These are phyloP conservation scores for Lepeophtheirus nordmannii DNA, from an alignment of 2,888 invertebrate species.

Conservation along the genomic window DNA sequence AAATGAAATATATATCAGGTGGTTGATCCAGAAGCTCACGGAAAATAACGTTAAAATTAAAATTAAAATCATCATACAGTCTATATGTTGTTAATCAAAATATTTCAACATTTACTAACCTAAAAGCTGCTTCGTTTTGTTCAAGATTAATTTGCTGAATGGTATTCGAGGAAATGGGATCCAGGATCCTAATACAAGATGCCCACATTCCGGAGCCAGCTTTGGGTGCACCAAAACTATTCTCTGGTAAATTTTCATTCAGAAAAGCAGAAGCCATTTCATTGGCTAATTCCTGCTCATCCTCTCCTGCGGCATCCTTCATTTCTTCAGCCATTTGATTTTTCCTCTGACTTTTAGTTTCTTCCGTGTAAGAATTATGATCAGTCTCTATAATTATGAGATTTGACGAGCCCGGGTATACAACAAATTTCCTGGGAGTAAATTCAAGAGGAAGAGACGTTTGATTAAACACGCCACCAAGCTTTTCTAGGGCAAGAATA, in stretches of 20 bases:
- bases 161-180: constrained; percentile 64
- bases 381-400: constrained; percentile 88
- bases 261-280: constrained; percentile 96
- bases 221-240: constrained; percentile 84
- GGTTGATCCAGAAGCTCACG: not conserved
- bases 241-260: constrained; percentile 83
- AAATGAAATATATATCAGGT: not conserved
- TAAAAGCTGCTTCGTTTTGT: constrained; percentile 22
- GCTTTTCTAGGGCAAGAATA: constrained; percentile 90
- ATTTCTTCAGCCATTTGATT: constrained; percentile 62
- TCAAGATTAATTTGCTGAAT: constrained; percentile 41
- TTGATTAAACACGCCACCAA: constrained; percentile 97
- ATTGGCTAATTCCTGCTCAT: constrained; percentile 83
- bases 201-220: constrained; percentile 92
- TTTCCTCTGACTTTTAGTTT: constrained; percentile 77
- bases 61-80: not conserved
- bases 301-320: constrained; percentile 89
- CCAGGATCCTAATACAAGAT: constrained; percentile 67
- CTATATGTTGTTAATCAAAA: not conserved
- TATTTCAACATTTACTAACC: not conserved
- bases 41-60: not conserved
- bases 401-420: constrained; percentile 77
- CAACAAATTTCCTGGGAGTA: constrained; percentile 84
- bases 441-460: constrained; percentile 79
- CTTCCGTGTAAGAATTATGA: constrained; percentile 94